These are phyloP conservation scores for Belgica antarctica DNA, from an alignment of 2,888 invertebrate species.

Conservation along the genomic window DNA sequence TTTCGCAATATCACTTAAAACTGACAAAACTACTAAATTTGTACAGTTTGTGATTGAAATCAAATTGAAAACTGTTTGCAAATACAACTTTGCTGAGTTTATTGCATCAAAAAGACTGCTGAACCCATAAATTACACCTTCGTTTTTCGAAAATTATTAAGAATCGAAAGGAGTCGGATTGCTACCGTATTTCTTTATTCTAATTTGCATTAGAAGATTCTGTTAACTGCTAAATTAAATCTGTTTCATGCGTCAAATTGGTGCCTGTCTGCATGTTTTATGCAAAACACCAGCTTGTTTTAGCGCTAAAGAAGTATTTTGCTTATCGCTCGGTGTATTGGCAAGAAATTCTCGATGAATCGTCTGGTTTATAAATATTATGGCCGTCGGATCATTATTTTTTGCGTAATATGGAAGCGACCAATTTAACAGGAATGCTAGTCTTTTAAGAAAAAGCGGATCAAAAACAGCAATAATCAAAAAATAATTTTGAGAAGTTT, in stretches of 20 bases:
- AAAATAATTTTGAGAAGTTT: too few species aligned
- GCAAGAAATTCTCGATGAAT: neutral
- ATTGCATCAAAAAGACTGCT: neutral
- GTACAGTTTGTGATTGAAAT: too few species aligned
- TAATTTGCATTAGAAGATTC: neutral
- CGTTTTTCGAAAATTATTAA: too few species aligned
- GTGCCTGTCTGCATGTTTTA: conserved; percentile 23
- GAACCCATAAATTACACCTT: neutral
- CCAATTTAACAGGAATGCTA: too few species aligned
- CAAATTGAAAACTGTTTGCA: too few species aligned
- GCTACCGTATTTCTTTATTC: conserved; percentile 19
- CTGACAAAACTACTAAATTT: too few species aligned
- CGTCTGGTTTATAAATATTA: neutral
- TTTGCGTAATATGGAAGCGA: conserved; percentile 41
- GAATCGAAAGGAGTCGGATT: neutral
- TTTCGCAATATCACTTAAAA: too few species aligned
- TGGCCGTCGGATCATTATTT: neutral
- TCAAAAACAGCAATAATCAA: conserved; percentile 13
- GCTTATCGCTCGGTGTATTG: too few species aligned
- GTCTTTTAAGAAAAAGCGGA: too few species aligned
- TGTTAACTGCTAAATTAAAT: neutral
- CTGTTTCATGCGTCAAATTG: conserved; percentile 5
- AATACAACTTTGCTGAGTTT: too few species aligned
- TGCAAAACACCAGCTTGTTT: conserved; percentile 26
- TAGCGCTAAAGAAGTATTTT: conserved; percentile 1